Conservation (phyloP, 2,888 invertebrate species). For the Cheilosia scutellata region DNA sequence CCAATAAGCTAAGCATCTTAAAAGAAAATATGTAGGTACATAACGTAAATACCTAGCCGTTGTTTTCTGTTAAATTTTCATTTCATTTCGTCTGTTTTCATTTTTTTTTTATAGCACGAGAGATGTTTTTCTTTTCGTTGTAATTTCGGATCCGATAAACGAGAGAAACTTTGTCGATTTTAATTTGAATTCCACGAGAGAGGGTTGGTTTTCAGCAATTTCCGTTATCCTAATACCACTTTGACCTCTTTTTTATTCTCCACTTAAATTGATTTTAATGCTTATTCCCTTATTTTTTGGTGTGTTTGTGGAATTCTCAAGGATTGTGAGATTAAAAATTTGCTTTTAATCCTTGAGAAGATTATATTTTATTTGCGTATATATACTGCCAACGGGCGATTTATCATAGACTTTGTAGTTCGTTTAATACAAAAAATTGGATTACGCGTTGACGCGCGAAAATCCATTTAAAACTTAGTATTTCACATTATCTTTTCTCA, state of each 20-base stretch:
- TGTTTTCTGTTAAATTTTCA: neutral
- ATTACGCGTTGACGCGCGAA: slow-evolving; percentile 14
- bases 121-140: slow-evolving; percentile 30
- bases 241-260: slow-evolving; percentile 35
- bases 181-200: slow-evolving; percentile 50
- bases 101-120: slow-evolving; percentile 21
- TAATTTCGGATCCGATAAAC: slow-evolving; percentile 44
- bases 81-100: slow-evolving; percentile 30
- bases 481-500: neutral
- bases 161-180: slow-evolving; percentile 47
- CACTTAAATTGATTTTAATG: slow-evolving; percentile 57
- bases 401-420: slow-evolving; percentile 25
- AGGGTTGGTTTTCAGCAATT: slow-evolving; percentile 46
- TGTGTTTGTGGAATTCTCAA: slow-evolving; percentile 27
- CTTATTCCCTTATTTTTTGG: slow-evolving; percentile 31
- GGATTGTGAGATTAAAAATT: slow-evolving; percentile 43
- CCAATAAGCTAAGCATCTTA: slow-evolving; percentile 17
- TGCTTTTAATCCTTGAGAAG: slow-evolving; percentile 43
- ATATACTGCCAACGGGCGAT: slow-evolving; percentile 13
- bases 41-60: neutral
- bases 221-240: slow-evolving; percentile 36
- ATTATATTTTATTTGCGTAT: slow-evolving; percentile 49
- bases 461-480: neutral
- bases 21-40: neutral
- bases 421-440: neutral